These are phyloP conservation scores for Amphiprion clarkii DNA, from an alignment of 2,797 vertebrate species.

Conservation along the genomic window DNA sequence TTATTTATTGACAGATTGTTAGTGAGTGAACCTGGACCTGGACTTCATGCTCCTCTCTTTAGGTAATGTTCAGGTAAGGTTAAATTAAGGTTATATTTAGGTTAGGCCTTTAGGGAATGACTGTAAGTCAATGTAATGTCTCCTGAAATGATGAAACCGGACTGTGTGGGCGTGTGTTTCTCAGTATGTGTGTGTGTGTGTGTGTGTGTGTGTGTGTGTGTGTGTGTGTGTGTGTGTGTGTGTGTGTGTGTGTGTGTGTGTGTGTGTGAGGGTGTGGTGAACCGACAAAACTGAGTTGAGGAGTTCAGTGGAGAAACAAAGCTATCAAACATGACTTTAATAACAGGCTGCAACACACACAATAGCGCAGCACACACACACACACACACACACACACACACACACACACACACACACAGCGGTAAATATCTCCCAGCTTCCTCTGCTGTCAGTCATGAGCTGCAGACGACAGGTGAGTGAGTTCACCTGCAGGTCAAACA, in stretches of 20 bases:
- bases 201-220: no score
- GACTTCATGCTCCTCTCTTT: background rate
- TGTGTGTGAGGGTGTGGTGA: background rate
- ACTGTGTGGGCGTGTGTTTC: background rate
- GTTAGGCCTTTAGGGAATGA: no score
- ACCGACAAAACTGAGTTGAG: no score
- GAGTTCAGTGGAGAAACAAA: background rate
- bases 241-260: background rate
- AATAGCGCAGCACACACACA: background rate
- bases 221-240: background rate
- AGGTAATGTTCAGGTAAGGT: background rate
- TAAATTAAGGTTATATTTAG: background rate
- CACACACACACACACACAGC: background rate
- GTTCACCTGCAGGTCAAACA: slow-evolving; percentile 6
- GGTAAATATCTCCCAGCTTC: background rate
- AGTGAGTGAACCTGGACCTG: background rate
- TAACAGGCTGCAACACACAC: no score
- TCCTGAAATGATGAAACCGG: no score
- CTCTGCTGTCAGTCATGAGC: slow-evolving; percentile 8
- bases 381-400: background rate
- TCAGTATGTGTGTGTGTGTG: background rate
- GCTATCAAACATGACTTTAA: no score
- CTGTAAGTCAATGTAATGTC: no score
- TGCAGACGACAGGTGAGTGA: background rate
- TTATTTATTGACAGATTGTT: no score